These are phyloP conservation scores for Sinhomidia bicolor DNA, from an alignment of 2,888 invertebrate genomes.

Conservation along the genomic window DNA sequence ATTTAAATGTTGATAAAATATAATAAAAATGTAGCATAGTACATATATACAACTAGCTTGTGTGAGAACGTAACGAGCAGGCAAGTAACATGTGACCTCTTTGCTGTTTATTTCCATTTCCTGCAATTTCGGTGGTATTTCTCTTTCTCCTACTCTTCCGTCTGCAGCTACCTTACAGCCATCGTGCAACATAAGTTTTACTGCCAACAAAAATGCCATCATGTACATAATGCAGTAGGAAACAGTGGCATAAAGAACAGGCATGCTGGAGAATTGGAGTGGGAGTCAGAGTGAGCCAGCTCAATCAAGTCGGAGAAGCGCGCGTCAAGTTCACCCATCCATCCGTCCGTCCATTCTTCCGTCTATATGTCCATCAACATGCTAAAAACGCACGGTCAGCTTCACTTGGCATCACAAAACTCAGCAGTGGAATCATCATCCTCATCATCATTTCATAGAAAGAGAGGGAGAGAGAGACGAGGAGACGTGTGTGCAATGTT, in stretches of 20 bases:
- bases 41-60: too few relatives aligned
- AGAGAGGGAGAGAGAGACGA: conserved; percentile 2
- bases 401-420: conserved; percentile 56
- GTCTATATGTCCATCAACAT: conserved; percentile 72
- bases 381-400: conserved; percentile 69
- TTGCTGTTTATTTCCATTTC: not conserved
- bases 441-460: conserved; percentile 24
- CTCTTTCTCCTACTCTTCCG: not conserved
- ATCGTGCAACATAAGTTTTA: not conserved
- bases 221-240: not conserved
- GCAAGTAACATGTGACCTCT: not conserved
- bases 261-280: too few relatives aligned
- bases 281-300: conserved; percentile 19
- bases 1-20: too few relatives aligned
- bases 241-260: not conserved
- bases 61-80: too few relatives aligned
- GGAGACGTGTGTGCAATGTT: conserved; percentile 7
- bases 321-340: conserved; percentile 69
- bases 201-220: conserved; percentile 31
- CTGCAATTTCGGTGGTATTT: not conserved
- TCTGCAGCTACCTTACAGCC: not conserved
- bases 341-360: conserved; percentile 56
- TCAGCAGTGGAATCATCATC: conserved; percentile 44
- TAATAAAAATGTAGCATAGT: too few relatives aligned
- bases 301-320: conserved; percentile 10